Evolutionary conservation across 2,888 invertebrate genomes (phyloP), one percentile per base, ranked within the genome.

Genomic region (Eucera pruinosa): DNA sequence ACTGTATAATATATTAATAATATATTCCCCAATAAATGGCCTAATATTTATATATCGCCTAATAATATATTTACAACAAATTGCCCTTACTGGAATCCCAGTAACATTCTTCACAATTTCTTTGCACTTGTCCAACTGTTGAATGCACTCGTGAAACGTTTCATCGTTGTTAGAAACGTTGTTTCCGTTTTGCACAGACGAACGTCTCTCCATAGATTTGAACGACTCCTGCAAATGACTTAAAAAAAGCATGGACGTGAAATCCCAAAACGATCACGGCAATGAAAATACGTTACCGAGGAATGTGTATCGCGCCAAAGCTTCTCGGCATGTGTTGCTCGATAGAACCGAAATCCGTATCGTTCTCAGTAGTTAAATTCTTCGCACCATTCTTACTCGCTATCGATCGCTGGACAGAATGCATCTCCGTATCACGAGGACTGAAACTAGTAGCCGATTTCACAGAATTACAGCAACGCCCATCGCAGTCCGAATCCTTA

Each of bases 71-170:
- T 36, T 36, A 36, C 4, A 30, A 52, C 11, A 18, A 2, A 6
- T n/a, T 18, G 6, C 11, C 13, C 80, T 80, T 79, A 80, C 80
- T 20, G 66, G 23, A 18, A 36, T 47, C 5, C 23, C 47, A 0
- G n/a, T 7, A 1, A 15, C 9, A 5, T n/a, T 20, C 27, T 6
- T 57, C 9, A 80, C 23, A 11, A 75, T 1, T 4, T 71, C 57
- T 25, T 39, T 75, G 20, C 65, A 80, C 15, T 57, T 69, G 0
- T 79, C 43, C 65, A 80, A 27, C 9, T 76, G 61, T 15, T 48
- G 18, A 4, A 71, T 25, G 20, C 78, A 78, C 5, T 43, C 68
- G 0, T 54, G 62, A n/a, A 80, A 52, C 7, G 57, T 13, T 9
- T n/a, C n/a, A 15, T 13, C 18, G 13, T n/a, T 11, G 0, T 6